Percentiles rank a stretch among this genome's conserved stretches.
Evolutionary conservation across 2,888 invertebrate genomes (phyloP).

Genomic region (Phlogophora meticulosa): DNA sequence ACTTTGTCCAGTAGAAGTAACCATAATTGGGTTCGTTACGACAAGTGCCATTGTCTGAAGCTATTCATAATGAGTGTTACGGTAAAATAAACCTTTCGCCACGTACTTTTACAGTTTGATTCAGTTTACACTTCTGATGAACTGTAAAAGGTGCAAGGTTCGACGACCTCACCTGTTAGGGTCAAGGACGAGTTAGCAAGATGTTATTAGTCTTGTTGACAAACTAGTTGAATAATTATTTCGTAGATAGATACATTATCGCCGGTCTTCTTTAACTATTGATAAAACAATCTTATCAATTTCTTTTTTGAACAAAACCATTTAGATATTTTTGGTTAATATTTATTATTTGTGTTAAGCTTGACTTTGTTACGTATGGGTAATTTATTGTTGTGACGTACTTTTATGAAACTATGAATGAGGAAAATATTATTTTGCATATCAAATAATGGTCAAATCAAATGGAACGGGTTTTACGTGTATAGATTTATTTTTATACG

Average conservation of each 20-base stretch:
- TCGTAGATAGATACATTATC: conserved; percentile 7
- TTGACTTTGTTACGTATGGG: background rate
- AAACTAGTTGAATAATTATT: background rate
- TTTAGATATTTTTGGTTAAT: background rate
- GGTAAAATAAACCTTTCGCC: conserved; percentile 42
- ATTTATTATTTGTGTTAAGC: background rate
- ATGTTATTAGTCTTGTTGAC: conserved; percentile 10
- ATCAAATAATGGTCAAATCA: background rate
- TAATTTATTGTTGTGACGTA: conserved; percentile 7
- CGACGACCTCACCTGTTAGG: conserved; percentile 58
- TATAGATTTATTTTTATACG: background rate
- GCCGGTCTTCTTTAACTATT: background rate
- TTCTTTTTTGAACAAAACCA: background rate
- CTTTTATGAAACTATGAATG: background rate
- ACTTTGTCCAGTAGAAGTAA: conserved; percentile 17
- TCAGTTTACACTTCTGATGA: conserved; percentile 30
- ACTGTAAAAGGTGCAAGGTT: conserved; percentile 47
- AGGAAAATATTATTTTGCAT: conserved; percentile 6
- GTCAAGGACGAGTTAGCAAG: conserved; percentile 64
- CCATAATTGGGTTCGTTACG: conserved; percentile 10
- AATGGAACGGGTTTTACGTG: background rate
- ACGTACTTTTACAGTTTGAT: conserved; percentile 33
- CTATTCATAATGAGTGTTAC: conserved; percentile 4
- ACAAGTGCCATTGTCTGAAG: conserved; percentile 27
- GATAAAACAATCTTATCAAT: conserved; percentile 11